These are phyloP conservation scores for Caranx ignobilis DNA, from an alignment of 2,113 vertebrate species.

Conservation along the genomic window DNA sequence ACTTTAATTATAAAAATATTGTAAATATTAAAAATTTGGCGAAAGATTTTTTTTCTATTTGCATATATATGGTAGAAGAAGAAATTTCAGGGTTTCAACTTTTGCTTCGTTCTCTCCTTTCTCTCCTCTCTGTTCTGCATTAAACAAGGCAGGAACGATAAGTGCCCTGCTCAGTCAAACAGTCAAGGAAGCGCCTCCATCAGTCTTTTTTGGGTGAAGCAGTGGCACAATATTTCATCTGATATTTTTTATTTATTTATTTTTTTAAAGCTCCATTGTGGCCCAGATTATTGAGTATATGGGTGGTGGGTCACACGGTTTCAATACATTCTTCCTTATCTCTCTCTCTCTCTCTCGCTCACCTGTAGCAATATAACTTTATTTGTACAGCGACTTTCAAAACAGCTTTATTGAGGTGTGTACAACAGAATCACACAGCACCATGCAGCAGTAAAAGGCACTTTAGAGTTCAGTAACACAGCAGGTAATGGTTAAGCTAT, in stretches of 20 bases:
- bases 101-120: constrained; percentile 2
- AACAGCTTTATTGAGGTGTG: not conserved
- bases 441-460: constrained; percentile 3
- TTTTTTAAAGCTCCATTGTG: constrained; percentile 7
- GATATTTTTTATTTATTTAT: too few species aligned
- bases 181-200: not conserved
- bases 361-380: not conserved
- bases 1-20: too few species aligned
- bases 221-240: not conserved
- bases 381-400: not conserved
- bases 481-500: constrained; percentile 5
- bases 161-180: constrained; percentile 11
- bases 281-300: constrained; percentile 1
- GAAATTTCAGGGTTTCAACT: not conserved
- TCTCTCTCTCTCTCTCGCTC: not conserved
- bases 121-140: not conserved
- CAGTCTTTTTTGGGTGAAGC: not conserved
- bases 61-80: not conserved
- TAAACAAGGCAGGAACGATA: not conserved
- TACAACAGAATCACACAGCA: not conserved
- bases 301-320: not conserved
- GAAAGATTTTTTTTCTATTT: not conserved
- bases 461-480: constrained; percentile 21
- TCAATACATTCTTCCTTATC: not conserved
- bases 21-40: not conserved